Base-by-base conservation (phyloP, 1,140 invertebrate species). In the Sarcophaga peregrina region DNA sequence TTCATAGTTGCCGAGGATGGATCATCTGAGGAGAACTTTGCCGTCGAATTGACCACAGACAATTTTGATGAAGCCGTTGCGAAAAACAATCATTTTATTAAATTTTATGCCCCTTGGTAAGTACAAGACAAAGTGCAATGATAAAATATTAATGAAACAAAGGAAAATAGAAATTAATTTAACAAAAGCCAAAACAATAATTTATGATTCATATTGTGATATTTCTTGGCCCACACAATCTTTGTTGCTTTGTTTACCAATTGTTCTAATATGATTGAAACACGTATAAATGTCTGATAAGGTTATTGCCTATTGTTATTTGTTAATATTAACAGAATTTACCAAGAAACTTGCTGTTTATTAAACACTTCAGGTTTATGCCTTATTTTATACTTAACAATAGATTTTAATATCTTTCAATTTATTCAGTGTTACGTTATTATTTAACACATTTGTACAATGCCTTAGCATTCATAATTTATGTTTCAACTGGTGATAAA, bases 61-160 rank as follows among this genome's bases (percentile, higher is more conserved):
- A 94, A 90, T 83, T 97, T 97, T 86, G 91, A 94, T 74, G 89
- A 93, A 68, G 92, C 91, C 83, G 92, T 96, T 20, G 90, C 92
- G 52, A 92, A 92, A 84, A 94, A 93, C 58, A 87, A 94, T 54
- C 93, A 93, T 2, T 95, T 96, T 86, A 92, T 96, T 7, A 95
- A 95, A 89, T 96, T 96, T 87, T 95, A 93, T 88, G 95, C 95
- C n/a, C 95, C 95, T 10, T 96, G 95, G 95, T 93, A 90, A 91
- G 90, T 89, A 13, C 0, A 48, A 20, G 20, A 76, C 9, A 48
- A 47, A n/a, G 25, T 76, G 7, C 5, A 25, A 6, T 45, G 5
- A 25, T 20, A 25, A 9, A 58, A 58, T 45, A 20, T 25, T 68
- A 7, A 20, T 68, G 20, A 68, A 68, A 68, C 62, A 68, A 68